A percentile compares a stretch with the other conserved stretches of the same genome.
phyloP scores from a whole-genome alignment of 2,113 vertebrate genomes.

The Antechinus flavipes region DNA sequence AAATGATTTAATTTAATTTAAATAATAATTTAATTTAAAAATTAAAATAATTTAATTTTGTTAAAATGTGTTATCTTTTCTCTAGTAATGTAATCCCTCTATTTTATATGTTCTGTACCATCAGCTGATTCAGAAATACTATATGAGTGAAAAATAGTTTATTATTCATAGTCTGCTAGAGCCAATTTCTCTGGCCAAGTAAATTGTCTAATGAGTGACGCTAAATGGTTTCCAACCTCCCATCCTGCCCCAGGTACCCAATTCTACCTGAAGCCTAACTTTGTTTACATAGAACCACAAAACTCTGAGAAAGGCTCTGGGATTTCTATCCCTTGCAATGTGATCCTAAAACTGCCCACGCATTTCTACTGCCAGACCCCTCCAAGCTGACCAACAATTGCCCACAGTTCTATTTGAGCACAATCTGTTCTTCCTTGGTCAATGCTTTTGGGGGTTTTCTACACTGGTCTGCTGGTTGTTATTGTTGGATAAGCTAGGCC shows the following conservation, averaged over 20 bases:
- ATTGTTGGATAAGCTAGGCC: not conserved
- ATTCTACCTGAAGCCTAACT: not conserved
- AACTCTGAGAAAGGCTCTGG: not conserved
- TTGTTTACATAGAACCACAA: not conserved
- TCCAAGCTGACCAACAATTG: not conserved
- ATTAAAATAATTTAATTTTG: too few species aligned
- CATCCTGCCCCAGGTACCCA: not conserved
- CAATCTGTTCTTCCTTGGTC: not conserved
- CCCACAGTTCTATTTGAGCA: not conserved
- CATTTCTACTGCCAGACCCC: not conserved
- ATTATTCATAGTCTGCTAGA: not conserved
- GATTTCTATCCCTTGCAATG: not conserved
- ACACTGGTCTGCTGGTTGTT: not conserved
- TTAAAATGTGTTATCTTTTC: not conserved
- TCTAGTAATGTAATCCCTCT: not conserved
- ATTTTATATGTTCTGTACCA: not conserved
- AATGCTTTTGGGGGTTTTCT: not conserved
- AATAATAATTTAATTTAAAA: too few species aligned
- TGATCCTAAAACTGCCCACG: not conserved
- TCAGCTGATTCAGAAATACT: not conserved
- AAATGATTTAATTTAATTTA: not conserved
- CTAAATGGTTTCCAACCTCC: not conserved
- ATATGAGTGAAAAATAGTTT: not conserved
- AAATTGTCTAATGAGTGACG: not conserved
- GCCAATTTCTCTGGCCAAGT: not conserved